phyloP scores from a whole-genome alignment of 2,888 invertebrate species.

The Acanthococcus lagerstroemiae region DNA sequence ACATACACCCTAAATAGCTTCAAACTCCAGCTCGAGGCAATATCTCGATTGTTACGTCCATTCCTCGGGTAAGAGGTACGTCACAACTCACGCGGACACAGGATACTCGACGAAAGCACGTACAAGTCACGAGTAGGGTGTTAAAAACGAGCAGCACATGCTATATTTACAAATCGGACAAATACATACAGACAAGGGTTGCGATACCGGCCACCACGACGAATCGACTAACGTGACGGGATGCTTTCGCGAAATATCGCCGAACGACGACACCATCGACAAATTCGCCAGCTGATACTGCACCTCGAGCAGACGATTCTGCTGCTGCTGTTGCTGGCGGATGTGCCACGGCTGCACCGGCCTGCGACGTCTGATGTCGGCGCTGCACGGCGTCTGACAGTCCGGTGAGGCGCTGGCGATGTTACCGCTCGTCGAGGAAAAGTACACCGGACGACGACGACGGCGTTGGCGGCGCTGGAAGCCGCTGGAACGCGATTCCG shows the following conservation, averaged over 20 bases:
- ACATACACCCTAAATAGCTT: too few species aligned
- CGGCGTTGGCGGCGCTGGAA: slow-evolving; percentile 4
- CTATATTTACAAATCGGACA: not conserved
- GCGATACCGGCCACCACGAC: slow-evolving; percentile 29
- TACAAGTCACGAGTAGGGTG: not conserved
- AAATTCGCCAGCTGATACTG: not conserved
- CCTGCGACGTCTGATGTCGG: slow-evolving; percentile 30
- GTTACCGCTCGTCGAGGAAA: not conserved
- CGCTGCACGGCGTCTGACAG: slow-evolving; percentile 27
- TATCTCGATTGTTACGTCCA: too few species aligned
- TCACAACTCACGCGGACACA: not conserved
- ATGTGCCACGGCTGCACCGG: slow-evolving; percentile 34
- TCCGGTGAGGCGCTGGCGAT: slow-evolving; percentile 32
- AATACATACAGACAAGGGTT: slow-evolving; percentile 14
- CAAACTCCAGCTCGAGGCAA: too few species aligned
- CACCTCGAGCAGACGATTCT: slow-evolving; percentile 7
- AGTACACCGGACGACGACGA: slow-evolving; percentile 15
- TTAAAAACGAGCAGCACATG: not conserved
- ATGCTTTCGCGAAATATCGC: slow-evolving; percentile 4
- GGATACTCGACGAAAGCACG: not conserved
- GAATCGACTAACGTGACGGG: slow-evolving; percentile 31
- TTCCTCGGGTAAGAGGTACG: too few species aligned
- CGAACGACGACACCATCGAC: slow-evolving; percentile 22
- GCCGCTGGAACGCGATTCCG: not conserved
- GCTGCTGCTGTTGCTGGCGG: slow-evolving; percentile 19